A percentile compares a stretch with the other conserved stretches of the same genome.
Evolutionary conservation across 2,113 vertebrate genomes (phyloP).

Genomic region (Sturnira hondurensis): DNA sequence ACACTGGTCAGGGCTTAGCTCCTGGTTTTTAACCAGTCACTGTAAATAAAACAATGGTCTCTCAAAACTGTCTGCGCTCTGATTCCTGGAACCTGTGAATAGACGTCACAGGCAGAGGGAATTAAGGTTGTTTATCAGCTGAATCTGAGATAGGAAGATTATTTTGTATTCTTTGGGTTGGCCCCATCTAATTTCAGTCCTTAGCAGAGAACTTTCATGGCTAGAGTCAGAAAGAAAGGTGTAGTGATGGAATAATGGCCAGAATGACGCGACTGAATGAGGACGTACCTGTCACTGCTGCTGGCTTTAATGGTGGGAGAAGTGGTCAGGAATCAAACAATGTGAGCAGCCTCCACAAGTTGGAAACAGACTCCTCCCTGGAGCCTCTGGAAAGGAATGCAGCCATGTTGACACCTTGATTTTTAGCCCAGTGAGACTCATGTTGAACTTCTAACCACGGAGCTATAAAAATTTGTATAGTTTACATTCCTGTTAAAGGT

Average conservation of each 20-base stretch:
- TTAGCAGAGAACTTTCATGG: background rate
- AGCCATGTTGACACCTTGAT: background rate
- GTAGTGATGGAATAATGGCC: background rate
- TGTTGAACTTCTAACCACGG: background rate
- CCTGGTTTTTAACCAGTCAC: background rate
- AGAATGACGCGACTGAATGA: background rate
- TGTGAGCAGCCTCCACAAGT: background rate
- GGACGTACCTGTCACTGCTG: no score
- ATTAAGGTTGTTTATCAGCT: background rate
- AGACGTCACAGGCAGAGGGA: background rate
- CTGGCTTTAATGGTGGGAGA: background rate
- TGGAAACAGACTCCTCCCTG: background rate
- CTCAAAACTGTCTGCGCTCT: background rate
- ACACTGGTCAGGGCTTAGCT: background rate
- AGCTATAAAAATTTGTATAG: background rate
- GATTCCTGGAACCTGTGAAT: background rate
- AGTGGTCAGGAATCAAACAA: background rate
- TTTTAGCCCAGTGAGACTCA: background rate
- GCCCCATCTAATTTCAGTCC: background rate
- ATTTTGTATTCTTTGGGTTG: background rate
- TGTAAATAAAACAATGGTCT: background rate
- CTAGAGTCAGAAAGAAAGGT: background rate
- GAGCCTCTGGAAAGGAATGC: background rate
- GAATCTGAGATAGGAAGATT: background rate
- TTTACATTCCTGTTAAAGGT: no score